Evolutionary conservation across 2,113 vertebrate species (phyloP), one percentile per base, ranked within the genome.

Genomic region (Eurypyga helias): DNA sequence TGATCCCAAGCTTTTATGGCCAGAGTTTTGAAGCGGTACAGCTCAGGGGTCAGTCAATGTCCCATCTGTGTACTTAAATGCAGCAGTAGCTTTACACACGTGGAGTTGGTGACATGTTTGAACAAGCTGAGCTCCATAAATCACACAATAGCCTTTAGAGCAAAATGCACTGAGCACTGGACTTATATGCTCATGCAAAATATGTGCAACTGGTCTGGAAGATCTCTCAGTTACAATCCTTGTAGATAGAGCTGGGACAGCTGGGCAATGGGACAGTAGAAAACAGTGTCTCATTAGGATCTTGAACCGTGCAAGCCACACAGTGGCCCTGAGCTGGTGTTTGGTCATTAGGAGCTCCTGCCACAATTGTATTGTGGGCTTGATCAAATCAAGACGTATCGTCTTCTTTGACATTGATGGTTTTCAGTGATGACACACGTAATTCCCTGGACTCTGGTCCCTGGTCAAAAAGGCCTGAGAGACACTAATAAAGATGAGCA

Each of bases 1-100:
- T 36, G 14, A n/a, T 21, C 24, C n/a, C 31, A 43, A 29, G 26
- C 17, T 70, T n/a, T 45, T 58, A 52, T 13, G 46, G 46, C 2
- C 28, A 21, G 24, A 13, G 16, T 16, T 76, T 26, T 17, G 25
- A 33, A 38, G 41, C 6, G 64, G 16, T 18, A 13, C 34, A 26
- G 38, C 38, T 72, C 58, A 78, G 45, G 45, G 14, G 10, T 29
- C n/a, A 69, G 31, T 19, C 6, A 3, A 19, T 13, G 17, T 21
- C 26, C 41, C 1, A 0, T 17, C 38, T 18, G 11, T 33, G 36
- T 19, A 20, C 17, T 14, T 31, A 38, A 54, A 43, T 7, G 36
- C 31, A 75, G 36, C 29, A 62, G 17, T 15, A 36, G 49, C 36
- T 36, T 20, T 29, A 23, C 24, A 19, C 4, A 6, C 0, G 2